Base-by-base conservation (phyloP, 2,888 invertebrate species). In the Lepetodrilus schrolli region DNA sequence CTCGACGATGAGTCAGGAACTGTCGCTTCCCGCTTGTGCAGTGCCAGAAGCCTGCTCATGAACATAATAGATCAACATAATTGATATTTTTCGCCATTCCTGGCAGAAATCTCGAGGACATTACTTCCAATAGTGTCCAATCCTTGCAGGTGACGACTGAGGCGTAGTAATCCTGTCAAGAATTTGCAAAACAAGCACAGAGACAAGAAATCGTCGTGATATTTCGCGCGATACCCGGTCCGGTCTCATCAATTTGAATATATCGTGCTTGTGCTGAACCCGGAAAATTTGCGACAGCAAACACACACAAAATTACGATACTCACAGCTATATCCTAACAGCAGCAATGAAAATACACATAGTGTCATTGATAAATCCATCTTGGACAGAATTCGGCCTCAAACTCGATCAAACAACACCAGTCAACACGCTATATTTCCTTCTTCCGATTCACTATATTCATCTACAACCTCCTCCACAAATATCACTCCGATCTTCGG, bases 61-160 rank as follows among this genome's bases (percentile, higher is more conserved):
- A 51, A 51, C 51, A 51, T 51, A 51, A 51, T 51, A 51, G 51
- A 51, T 51, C 51, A 51, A 51, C 51, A 51, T 51, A 51, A 51
- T 51, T 51, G 51, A 51, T 51, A 51, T 51, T 51, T 51, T 51
- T 51, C 51, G 51, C 26, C 51, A 51, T 51, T 51, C 51, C 51
- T 23, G 20, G 23, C 23, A n/a, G 30, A 51, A 51, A 26, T 23
- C 8, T 51, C 51, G 23, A 10, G 51, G 51, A 51, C 51, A 51
- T 5, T 51, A 26, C 51, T 26, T 51, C 51, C 51, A 51, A 51
- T 23, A 30, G 51, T 7, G n/a, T 26, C 5, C 30, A 51, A 51
- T 51, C 51, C 51, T 21, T 51, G 26, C 30, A 1, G 20, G 23
- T 26, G 23, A 10, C 8, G 51, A 2, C 7, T 26, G n/a, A 23